Evolutionary conservation across 2,797 vertebrate species (phyloP).

Genomic region (Falco cherrug): DNA sequence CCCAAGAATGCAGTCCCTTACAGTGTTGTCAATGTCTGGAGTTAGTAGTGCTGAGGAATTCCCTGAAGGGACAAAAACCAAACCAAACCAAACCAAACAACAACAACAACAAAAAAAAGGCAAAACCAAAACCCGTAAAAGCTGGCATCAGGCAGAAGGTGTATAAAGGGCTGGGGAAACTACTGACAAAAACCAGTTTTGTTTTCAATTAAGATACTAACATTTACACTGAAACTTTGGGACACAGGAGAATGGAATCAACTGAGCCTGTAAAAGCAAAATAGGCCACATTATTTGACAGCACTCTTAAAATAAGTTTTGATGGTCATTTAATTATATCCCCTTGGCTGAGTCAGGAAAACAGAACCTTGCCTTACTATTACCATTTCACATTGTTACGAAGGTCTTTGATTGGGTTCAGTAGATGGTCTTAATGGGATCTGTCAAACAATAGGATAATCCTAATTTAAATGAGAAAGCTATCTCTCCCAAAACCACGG

Average conservation of each 20-base stretch:
- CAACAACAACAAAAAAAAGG: too few relatives aligned
- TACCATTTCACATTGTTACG: neutral
- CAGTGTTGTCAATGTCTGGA: neutral
- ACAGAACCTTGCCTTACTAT: conserved; percentile 25
- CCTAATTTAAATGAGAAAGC: conserved; percentile 37
- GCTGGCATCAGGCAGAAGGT: neutral
- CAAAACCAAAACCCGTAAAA: neutral
- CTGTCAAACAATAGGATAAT: conserved; percentile 43
- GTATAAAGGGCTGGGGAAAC: neutral
- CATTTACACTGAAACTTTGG: neutral
- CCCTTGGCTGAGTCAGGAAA: conserved; percentile 27
- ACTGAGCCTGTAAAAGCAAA: conserved; percentile 13
- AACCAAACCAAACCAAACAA: too few relatives aligned
- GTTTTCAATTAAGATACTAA: conserved; percentile 4
- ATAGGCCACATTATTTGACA: neutral
- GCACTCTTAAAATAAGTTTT: conserved; percentile 27
- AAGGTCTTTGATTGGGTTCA: conserved; percentile 30
- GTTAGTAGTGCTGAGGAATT: neutral
- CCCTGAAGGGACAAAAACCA: fast-evolving
- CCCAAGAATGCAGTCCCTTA: fast-evolving
- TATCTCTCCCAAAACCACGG: neutral
- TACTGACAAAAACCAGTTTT: neutral
- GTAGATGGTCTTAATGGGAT: conserved; percentile 42
- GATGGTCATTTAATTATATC: conserved; percentile 29
- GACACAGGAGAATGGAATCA: neutral